Base-by-base conservation (phyloP, 2,113 vertebrate genomes). In the Odocoileus virginianus region DNA sequence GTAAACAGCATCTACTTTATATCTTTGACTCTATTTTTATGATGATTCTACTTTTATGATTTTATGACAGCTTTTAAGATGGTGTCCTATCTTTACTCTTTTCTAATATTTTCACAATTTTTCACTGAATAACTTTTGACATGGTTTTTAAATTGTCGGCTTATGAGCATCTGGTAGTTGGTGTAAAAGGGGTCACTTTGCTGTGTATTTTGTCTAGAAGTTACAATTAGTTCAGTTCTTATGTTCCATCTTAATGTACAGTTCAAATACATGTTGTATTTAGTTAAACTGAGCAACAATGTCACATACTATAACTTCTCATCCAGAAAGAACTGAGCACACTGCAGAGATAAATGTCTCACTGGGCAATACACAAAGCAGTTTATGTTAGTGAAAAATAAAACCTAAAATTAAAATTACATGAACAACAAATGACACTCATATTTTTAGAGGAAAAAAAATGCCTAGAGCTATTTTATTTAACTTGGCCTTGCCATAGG, bases 1-100 rank as follows among this genome's bases (percentile, higher is more conserved):
- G 10, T 88, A 33, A 12, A 79, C 15, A 87, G 15, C 40, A 91
- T 92, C 28, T 91, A 74, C 57, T 97, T 96, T 95, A 93, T 64
- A 93, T 61, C 45, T 36, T 81, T 86, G 82, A 47, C 93, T 93
- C 90, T 91, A 96, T 91, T 97, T 92, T 82, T 95, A 74, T 23
- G 36, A 55, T 86, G 82, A 52, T 94, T 93, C 94, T 88, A 96
- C 83, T 96, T 92, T 82, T 96, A 74, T 40, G 67, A 55, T 86
- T 11, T 17, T 33, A 55, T 76, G 61, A 60, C 58, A 64, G 71
- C 28, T 88, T 94, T 90, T 84, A 87, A 89, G 36, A 76, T 85
- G n/a, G 36, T 94, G 12, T 30, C 3, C 54, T 86, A 25, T 90
- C 54, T 94, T 17, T 40, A 12, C 1, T 7, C n/a, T 95, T 85